Conservation (phyloP, 2,888 invertebrate genomes). For the Labia minor region DNA sequence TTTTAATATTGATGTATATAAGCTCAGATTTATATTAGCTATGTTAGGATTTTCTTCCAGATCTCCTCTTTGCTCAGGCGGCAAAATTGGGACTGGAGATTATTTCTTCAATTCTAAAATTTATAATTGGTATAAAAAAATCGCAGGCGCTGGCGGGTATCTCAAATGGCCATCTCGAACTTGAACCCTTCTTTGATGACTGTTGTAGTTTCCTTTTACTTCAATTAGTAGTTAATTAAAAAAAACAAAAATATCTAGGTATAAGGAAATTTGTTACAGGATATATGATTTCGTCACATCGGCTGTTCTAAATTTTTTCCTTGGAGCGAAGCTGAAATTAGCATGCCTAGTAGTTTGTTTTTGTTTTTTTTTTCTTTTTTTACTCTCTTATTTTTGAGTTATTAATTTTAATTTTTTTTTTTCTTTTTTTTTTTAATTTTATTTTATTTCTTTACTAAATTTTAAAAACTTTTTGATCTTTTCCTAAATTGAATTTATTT, state of each 20-base stretch:
- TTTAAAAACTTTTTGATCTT: too few species aligned
- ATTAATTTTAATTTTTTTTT: conserved; percentile 23
- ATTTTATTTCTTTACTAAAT: background rate
- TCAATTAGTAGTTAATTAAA: conserved; percentile 30
- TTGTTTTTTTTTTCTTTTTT: conserved; percentile 35
- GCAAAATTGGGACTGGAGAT: conserved; percentile 51
- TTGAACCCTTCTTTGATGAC: background rate
- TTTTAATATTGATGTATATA: conserved; percentile 17
- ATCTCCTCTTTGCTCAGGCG: conserved; percentile 81
- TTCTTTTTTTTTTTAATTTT: conserved; percentile 23
- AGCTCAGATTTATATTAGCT: conserved; percentile 16
- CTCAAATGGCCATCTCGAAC: background rate
- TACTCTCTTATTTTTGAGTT: conserved; percentile 26
- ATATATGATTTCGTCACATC: conserved; percentile 34
- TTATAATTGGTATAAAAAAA: conserved; percentile 22
- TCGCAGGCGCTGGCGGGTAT: conserved; percentile 22
- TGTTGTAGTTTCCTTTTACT: background rate
- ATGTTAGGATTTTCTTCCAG: conserved; percentile 48
- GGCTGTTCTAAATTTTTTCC: conserved; percentile 40
- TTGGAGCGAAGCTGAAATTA: conserved; percentile 36
- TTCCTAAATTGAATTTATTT: conserved; percentile 23
- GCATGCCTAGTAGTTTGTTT: conserved; percentile 35
- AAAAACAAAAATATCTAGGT: conserved; percentile 36
- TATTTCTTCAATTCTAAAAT: conserved; percentile 24
- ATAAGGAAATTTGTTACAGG: conserved; percentile 37